These are phyloP conservation scores for Brachionichthys hirsutus DNA, from an alignment of 2,113 vertebrate genomes.

Conservation along the genomic window DNA sequence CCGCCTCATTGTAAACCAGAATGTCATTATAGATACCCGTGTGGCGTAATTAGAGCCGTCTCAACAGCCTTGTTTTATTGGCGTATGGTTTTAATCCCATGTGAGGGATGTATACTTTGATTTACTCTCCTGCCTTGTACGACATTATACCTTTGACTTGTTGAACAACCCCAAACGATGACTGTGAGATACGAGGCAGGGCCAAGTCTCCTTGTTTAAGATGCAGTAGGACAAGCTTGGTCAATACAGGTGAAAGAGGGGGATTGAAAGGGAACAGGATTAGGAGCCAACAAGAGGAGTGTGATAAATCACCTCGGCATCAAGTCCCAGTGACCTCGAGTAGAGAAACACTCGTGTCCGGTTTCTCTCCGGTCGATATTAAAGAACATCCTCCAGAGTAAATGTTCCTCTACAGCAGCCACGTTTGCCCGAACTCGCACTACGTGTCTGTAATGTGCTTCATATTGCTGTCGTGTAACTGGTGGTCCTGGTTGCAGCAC, in stretches of 20 bases:
- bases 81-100: too few relatives aligned
- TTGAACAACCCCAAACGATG: too few relatives aligned
- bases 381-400: constrained; percentile 1
- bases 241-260: constrained; percentile 5
- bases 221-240: not conserved
- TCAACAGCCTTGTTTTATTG: too few relatives aligned
- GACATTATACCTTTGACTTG: too few relatives aligned
- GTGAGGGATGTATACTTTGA: too few relatives aligned
- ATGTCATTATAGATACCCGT: too few relatives aligned
- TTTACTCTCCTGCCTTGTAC: too few relatives aligned
- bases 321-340: constrained; percentile 21
- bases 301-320: constrained; percentile 28
- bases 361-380: constrained; percentile 37
- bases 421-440: too few relatives aligned
- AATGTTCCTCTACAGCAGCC: too few relatives aligned
- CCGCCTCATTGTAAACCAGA: too few relatives aligned
- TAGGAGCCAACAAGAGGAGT: not conserved
- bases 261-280: not conserved
- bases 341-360: constrained; percentile 3
- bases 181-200: not conserved
- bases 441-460: not conserved
- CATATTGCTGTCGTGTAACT: too few relatives aligned
- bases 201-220: not conserved
- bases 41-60: too few relatives aligned
- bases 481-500: constrained; percentile 80